A percentile compares a stretch with the other conserved stretches of the same genome.
phyloP scores from a whole-genome alignment of 2,888 invertebrate species.

The Clunio marinus region DNA sequence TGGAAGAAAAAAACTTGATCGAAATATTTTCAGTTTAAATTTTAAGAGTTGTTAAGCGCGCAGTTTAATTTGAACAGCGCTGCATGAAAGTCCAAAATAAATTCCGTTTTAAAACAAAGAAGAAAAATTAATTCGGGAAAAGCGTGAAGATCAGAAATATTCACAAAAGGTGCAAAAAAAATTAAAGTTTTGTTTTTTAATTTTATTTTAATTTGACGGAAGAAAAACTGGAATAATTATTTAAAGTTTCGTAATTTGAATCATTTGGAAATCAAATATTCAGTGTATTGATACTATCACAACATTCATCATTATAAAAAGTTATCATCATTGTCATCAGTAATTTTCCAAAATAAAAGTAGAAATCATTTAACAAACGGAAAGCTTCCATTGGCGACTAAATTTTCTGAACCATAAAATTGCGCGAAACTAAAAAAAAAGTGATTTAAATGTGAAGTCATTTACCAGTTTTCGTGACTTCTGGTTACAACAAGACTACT shows the following conservation, averaged over 20 bases:
- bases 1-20: slow-evolving; percentile 22
- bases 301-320: background rate
- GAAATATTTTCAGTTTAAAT: slow-evolving; percentile 24
- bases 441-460: background rate
- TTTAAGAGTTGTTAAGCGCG: slow-evolving; percentile 32
- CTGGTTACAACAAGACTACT: slow-evolving; percentile 3
- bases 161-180: no score
- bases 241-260: no score
- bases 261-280: no score
- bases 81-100: slow-evolving; percentile 35
- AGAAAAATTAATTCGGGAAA: background rate
- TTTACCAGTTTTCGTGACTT: slow-evolving; percentile 9
- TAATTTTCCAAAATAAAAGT: background rate
- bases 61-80: slow-evolving; percentile 37
- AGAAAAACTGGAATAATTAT: no score
- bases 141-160: no score
- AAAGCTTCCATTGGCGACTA: background rate
- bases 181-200: no score
- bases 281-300: background rate
- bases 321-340: background rate
- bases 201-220: no score
- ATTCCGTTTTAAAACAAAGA: background rate
- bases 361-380: background rate
- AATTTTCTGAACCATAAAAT: slow-evolving; percentile 16
- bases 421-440: background rate